Base-by-base conservation (phyloP, 2,797 vertebrate species). In the Channallabes apus region DNA sequence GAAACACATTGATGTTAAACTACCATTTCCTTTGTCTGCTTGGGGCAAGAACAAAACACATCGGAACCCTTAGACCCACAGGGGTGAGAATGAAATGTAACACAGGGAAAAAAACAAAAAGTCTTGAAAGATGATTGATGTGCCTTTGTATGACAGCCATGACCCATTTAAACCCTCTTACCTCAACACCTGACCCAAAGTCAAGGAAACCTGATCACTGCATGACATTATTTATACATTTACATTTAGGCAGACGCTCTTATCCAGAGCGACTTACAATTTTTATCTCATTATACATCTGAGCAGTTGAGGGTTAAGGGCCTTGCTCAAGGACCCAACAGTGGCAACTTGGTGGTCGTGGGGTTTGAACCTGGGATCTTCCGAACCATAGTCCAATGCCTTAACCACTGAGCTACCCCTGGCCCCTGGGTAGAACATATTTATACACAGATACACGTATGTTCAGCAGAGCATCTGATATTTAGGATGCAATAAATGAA, bases 11-110 rank as follows among this genome's bases (percentile, higher is more conserved):
- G 72, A 84, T 22, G 82, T 83, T 85, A 85, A 77, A 54, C 84
- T 86, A 77, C 35, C 83, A 81, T 86, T 84, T 80, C 27, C 67
- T 80, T 35, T 38, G 62, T 86, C n/a, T 79, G 71, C 79, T 79
- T 78, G 83, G 72, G 75, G 81, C 79, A 62, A 76, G 78, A 84
- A 35, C 89, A 61, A 62, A 78, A 68, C 85, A 85, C 83, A 84
- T 87, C 79, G 73, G 86, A 84, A 62, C 65, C 69, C 80, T 20
- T 18, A 41, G 68, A 83, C 64, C 73, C 64, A 82, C 72, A 87
- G 24, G 67, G 81, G 32, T 87, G 67, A 88, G 88, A 91, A 89
- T 84, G 68, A 90, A 84, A 86, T 89, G 80, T 24, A 85, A 80
- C 86, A 59, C 67, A 76, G 86, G 62, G 85, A 86, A 86, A 82